Base-by-base conservation (phyloP, 2,797 vertebrate species). In the Sebastes kiyomatsui region DNA sequence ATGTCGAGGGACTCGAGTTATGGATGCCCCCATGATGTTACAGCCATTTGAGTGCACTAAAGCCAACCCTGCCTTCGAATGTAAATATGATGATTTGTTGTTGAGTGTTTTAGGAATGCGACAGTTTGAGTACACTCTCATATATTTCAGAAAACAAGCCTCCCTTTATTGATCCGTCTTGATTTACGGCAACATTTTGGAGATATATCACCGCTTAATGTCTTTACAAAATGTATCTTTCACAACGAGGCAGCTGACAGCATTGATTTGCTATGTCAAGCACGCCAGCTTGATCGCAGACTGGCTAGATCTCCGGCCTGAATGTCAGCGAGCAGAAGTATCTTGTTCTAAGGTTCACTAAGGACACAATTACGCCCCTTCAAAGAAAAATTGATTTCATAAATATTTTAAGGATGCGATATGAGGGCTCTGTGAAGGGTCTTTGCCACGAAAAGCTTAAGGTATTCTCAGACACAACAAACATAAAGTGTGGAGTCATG, bases 191-290 rank as follows among this genome's bases (percentile, higher is more conserved):
- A 77, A 82, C 82, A 76, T 82, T 87, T 85, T 72, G 46, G 67
- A 74, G 82, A 89, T 83, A 62, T 82, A 84, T 86, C 80, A 77
- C 58, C 23, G 14, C 77, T 82, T 87, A 85, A 86, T 81, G 81
- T 86, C 85, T 72, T 49, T 56, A 58, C 68, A 76, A 89, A 91
- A 90, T 67, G 58, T 68, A 88, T 88, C 83, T 88, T 67, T 88
- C 58, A 79, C 71, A 85, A 81, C 87, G 74, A 68, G 7, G 13
- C 52, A 2, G 38, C 79, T 72, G 87, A 81, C 88, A 77, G 75
- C 83, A 88, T 88, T 87, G 91, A 92, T 91, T 91, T 90, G 84
- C 80, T 33, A 22, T 67, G 82, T 84, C 73, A 65, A 64, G 79
- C 75, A 25, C 7, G n/a, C 25, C 76, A 11, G 72, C 62, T 62